These are phyloP conservation scores for Copidosoma aretas DNA, from an alignment of 2,888 invertebrate genomes.

Conservation along the genomic window DNA sequence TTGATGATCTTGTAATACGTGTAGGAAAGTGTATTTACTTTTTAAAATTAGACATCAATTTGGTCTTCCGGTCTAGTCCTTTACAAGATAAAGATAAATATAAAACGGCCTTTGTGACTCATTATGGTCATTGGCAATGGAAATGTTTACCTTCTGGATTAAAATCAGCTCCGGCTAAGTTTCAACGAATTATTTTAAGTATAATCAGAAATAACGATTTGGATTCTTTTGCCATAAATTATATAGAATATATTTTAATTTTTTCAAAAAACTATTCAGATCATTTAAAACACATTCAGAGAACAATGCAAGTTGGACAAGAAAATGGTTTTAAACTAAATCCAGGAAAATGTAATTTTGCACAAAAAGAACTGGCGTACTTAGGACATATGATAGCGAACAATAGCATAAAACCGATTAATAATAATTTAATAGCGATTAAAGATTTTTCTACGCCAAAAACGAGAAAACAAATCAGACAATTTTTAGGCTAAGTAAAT, in stretches of 20 bases:
- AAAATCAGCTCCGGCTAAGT: constrained; percentile 56
- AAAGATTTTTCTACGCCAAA: no score
- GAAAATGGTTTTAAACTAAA: no score
- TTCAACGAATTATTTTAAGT: constrained; percentile 48
- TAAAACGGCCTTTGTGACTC: constrained; percentile 53
- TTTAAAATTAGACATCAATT: constrained; percentile 42
- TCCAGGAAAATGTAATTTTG: no score
- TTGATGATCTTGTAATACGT: not conserved
- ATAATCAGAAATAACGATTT: constrained; percentile 42
- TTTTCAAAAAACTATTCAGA: constrained; percentile 43
- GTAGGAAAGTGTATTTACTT: not conserved
- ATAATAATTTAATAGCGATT: no score
- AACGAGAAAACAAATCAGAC: constrained; percentile 38
- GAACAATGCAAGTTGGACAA: no score
- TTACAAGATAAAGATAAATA: constrained; percentile 26
- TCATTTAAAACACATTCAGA: constrained; percentile 36
- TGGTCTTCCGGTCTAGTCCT: constrained; percentile 58
- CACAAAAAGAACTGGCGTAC: no score
- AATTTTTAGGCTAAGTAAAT: constrained; percentile 36
- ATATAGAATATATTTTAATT: constrained; percentile 38
- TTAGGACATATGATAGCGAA: no score
- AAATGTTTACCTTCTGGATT: constrained; percentile 56
- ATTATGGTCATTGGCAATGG: constrained; percentile 51
- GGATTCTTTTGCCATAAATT: constrained; percentile 35
- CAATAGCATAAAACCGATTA: no score